A percentile compares a stretch with the other conserved stretches of the same genome.
Conservation (phyloP, 2,888 invertebrate species). For the Xylocampa areola region DNA sequence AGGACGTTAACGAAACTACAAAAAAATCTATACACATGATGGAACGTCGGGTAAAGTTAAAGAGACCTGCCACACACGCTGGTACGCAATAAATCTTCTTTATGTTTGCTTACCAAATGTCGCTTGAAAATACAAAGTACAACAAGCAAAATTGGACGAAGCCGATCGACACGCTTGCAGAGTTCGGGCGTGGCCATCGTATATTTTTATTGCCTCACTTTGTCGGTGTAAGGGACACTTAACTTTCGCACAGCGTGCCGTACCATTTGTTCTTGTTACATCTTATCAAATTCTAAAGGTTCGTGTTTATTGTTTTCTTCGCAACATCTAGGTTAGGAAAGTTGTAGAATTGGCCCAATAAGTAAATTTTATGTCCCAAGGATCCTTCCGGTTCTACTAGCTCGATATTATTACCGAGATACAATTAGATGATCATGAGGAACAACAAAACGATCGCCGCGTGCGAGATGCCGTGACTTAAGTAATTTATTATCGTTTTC, state of each 20-base stretch:
- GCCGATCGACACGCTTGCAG: slow-evolving; percentile 76
- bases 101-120: slow-evolving; percentile 84
- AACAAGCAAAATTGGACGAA: slow-evolving; percentile 74
- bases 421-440: slow-evolving; percentile 64
- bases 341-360: slow-evolving; percentile 5
- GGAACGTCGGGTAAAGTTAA: slow-evolving; percentile 64
- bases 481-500: slow-evolving; percentile 76
- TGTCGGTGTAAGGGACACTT: slow-evolving; percentile 72
- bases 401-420: slow-evolving; percentile 54
- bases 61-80: slow-evolving; percentile 77
- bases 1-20: slow-evolving; percentile 48
- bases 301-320: slow-evolving; percentile 54
- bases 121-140: slow-evolving; percentile 74
- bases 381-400: slow-evolving; percentile 15
- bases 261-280: slow-evolving; percentile 68
- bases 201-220: slow-evolving; percentile 80
- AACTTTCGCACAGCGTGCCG: slow-evolving; percentile 71
- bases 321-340: slow-evolving; percentile 20
- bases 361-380: slow-evolving; percentile 12
- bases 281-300: slow-evolving; percentile 63
- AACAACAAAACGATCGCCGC: slow-evolving; percentile 64
- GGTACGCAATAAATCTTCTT: slow-evolving; percentile 82
- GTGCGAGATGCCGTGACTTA: slow-evolving; percentile 65
- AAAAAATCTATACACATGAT: slow-evolving; percentile 68
- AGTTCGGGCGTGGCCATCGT: slow-evolving; percentile 75